Base-by-base conservation (phyloP, 1,140 invertebrate species). In the Diachasma alloeum region DNA sequence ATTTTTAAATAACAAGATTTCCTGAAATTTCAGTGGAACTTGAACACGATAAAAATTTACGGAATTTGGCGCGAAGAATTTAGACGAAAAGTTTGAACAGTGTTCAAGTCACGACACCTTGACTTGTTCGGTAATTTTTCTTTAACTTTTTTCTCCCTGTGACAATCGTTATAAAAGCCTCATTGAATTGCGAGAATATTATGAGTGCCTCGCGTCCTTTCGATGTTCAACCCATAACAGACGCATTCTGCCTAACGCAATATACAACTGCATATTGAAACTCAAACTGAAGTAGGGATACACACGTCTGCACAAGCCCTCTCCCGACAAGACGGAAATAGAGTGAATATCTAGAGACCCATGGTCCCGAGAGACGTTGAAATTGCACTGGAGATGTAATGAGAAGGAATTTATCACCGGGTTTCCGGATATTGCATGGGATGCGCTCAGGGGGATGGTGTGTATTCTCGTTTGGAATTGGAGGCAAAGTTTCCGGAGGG, bases 181-280 rank as follows among this genome's bases (percentile, higher is more conserved):
- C n/a, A n/a, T n/a, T n/a, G n/a, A n/a, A n/a, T n/a, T n/a, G n/a
- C n/a, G n/a, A n/a, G n/a, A n/a, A n/a, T n/a, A n/a, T n/a, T n/a
- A n/a, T n/a, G n/a, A n/a, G n/a, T 31, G 31, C 2, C 9, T 42
- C 9, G 3, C 10, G 1, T 42, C 59, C 6, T 63, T 63, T 63
- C 10, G 59, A 11, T 63, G 6, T 63, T 26, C 2, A 17, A 26
- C 2, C 1, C 48, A 19, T 26, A 10, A 26, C 24, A 26, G 59
- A 24, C 24, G 59, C 24, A 63, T 72, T 42, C 37, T 67, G 56
- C 56, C 72, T 72, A 66, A 76, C 56, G 70, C 46, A 69, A 76
- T 76, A 76, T 39, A 15, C 66, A 0, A 17, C 24, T 17, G 6
- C 19, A 56, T 76, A 76, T 71, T 76, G 74, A 70, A 71, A 76